Evolutionary conservation across 2,888 invertebrate genomes (phyloP), one percentile per base, ranked within the genome.

Genomic region (Leucophenga maculata): DNA sequence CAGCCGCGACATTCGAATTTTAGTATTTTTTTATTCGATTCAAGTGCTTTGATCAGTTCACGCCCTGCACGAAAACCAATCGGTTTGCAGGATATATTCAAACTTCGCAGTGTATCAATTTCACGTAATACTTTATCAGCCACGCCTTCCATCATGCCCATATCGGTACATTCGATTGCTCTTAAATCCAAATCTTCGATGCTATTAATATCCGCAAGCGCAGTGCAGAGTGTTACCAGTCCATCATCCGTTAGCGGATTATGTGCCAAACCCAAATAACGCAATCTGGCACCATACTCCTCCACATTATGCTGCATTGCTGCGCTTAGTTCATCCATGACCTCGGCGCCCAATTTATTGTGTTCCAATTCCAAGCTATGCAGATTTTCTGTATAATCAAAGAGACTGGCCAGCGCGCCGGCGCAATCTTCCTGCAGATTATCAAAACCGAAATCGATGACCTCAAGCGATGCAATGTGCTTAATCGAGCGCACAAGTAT

Each of bases 391-490:
- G 69, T 73, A 2, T 74, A 70, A 0, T 77, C 66, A 1, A 87
- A 71, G 1, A 85, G 77, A 22, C 77, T 71, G 14, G 69, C 77
- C 6, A 87, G 59, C 0, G 75, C 70, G 1, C 70, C 60, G 6
- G 72, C 78, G 2, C 87, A 85, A 22, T 85, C 78, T 20, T 87
- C 85, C 0, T 68, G 11, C 46, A 87, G 75, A 39, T 83, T 78
- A 71, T 86, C 80, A 67, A 73, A 80, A 0, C 81, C 82, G 26
- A 87, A 84, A 62, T 87, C 87, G 1, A 87, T 60, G 0, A 75
- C 70, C 50, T 86, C 82, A 8, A 86, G 60, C 0, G 32, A 3
- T 6, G 69, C 66, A 9, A 86, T 14, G 0, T 44, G n/a, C 3
- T 74, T 79, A 0, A 87, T 66, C 0, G 71, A 72, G 1, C 80